Evolutionary conservation across 2,888 invertebrate genomes (phyloP).

Genomic region (Choreutis nemorana): DNA sequence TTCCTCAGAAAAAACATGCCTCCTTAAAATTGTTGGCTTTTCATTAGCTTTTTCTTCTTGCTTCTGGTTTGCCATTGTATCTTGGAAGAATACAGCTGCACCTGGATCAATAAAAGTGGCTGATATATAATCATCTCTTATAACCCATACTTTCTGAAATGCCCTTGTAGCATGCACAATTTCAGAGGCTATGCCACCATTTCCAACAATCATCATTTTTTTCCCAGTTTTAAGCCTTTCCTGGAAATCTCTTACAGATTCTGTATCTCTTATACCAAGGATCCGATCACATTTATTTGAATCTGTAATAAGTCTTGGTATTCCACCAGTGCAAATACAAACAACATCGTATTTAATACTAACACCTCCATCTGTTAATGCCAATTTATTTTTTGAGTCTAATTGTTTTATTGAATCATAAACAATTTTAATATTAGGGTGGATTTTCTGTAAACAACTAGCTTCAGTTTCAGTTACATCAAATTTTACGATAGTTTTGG

Average conservation of each 20-base stretch:
- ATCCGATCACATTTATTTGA: constrained; percentile 70
- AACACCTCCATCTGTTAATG: constrained; percentile 62
- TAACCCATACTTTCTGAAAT: constrained; percentile 90
- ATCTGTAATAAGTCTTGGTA: constrained; percentile 78
- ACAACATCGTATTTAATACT: constrained; percentile 77
- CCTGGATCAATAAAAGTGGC: constrained; percentile 96
- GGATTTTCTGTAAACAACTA: constrained; percentile 63
- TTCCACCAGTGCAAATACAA: constrained; percentile 91
- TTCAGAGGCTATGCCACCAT: constrained; percentile 99
- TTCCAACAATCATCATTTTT: constrained; percentile 87
- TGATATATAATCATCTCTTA: constrained; percentile 91
- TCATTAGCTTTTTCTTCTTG: constrained; percentile 17
- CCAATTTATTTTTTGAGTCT: constrained; percentile 55
- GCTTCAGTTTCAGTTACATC: constrained; percentile 81
- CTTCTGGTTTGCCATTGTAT: constrained; percentile 31
- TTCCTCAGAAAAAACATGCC: constrained; percentile 74
- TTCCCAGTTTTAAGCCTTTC: constrained; percentile 71
- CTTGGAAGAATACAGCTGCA: constrained; percentile 91
- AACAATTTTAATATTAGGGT: constrained; percentile 73
- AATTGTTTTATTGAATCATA: constrained; percentile 71
- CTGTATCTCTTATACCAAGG: constrained; percentile 92
- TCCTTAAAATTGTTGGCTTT: constrained; percentile 50
- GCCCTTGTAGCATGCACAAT: constrained; percentile 87
- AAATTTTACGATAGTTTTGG: constrained; percentile 85
- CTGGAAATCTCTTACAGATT: constrained; percentile 86